Evolutionary conservation across 2,113 vertebrate genomes (phyloP).

Genomic region (Sinocyclocheilus rhinocerous): DNA sequence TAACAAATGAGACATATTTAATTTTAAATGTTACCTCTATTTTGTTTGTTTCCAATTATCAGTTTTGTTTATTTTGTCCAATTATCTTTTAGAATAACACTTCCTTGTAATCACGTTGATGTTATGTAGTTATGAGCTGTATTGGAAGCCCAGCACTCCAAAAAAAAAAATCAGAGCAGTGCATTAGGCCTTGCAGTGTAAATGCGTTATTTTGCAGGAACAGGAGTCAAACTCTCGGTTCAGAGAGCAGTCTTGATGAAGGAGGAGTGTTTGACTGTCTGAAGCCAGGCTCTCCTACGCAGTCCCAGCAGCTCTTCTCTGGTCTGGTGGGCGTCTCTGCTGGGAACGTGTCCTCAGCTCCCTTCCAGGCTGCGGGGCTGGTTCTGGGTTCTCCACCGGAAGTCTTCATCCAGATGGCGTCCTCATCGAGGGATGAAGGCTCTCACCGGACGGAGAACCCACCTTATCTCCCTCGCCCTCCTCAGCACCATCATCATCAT

Average conservation of each 20-base stretch:
- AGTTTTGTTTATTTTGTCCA: neutral
- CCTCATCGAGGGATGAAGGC: slow-evolving; percentile 85
- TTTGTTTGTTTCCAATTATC: neutral
- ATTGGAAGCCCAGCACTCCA: neutral
- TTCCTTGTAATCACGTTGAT: neutral
- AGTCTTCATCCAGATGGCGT: slow-evolving; percentile 92
- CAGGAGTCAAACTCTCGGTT: slow-evolving; percentile 88
- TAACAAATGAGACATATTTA: too few relatives aligned
- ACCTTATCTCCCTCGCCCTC: slow-evolving; percentile 80
- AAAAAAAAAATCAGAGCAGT: neutral
- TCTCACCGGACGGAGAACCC: slow-evolving; percentile 76
- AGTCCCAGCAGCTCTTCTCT: slow-evolving; percentile 88
- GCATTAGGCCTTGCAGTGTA: neutral
- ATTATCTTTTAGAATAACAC: neutral
- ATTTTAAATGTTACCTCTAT: neutral
- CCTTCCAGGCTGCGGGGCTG: slow-evolving; percentile 87
- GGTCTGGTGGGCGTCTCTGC: slow-evolving; percentile 85
- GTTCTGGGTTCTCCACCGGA: slow-evolving; percentile 88
- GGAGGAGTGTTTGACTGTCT: slow-evolving; percentile 91
- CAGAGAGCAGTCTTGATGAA: slow-evolving; percentile 89
- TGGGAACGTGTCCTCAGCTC: slow-evolving; percentile 77
- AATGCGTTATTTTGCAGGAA: slow-evolving; percentile 71
- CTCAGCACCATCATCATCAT: slow-evolving; percentile 82
- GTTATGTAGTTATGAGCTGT: neutral
- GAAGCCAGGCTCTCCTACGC: slow-evolving; percentile 83